Evolutionary conservation across 2,888 invertebrate species (phyloP).

Genomic region (Patella depressa): DNA sequence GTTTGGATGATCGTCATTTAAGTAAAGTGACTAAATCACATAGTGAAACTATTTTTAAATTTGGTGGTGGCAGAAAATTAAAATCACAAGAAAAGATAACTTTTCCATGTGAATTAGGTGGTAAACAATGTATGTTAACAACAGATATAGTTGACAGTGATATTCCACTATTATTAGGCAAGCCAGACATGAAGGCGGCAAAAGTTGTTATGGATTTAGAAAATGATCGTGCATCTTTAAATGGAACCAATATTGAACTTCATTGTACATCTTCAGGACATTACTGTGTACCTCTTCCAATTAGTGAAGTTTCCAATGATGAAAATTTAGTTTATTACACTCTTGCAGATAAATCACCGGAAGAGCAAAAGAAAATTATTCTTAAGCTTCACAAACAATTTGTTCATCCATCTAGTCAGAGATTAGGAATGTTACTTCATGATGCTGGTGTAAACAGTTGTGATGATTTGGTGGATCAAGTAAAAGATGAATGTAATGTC

Average conservation of each 20-base stretch:
- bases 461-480: not conserved
- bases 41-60: slow-evolving; percentile 21
- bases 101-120: slow-evolving; percentile 22
- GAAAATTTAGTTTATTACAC: not conserved
- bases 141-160: slow-evolving; percentile 26
- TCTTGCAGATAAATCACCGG: not conserved
- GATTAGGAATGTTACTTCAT: not conserved
- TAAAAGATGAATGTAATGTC: not conserved
- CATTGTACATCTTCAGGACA: slow-evolving; percentile 30
- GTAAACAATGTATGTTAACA: slow-evolving; percentile 15
- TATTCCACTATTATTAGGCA: slow-evolving; percentile 30
- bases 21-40: not conserved
- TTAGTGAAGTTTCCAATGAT: slow-evolving; percentile 3
- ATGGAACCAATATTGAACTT: slow-evolving; percentile 21
- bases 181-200: slow-evolving; percentile 24
- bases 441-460: slow-evolving; percentile 1
- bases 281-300: slow-evolving; percentile 23
- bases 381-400: not conserved
- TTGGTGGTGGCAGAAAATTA: slow-evolving; percentile 27
- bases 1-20: slow-evolving; percentile 8
- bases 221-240: slow-evolving; percentile 26
- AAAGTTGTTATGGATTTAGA: slow-evolving; percentile 20
- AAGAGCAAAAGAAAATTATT: slow-evolving; percentile 2
- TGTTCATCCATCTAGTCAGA: slow-evolving; percentile 2
- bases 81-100: slow-evolving; percentile 21